Base-by-base conservation (phyloP, 1,140 invertebrate species). In the Neodiprion lecontei region DNA sequence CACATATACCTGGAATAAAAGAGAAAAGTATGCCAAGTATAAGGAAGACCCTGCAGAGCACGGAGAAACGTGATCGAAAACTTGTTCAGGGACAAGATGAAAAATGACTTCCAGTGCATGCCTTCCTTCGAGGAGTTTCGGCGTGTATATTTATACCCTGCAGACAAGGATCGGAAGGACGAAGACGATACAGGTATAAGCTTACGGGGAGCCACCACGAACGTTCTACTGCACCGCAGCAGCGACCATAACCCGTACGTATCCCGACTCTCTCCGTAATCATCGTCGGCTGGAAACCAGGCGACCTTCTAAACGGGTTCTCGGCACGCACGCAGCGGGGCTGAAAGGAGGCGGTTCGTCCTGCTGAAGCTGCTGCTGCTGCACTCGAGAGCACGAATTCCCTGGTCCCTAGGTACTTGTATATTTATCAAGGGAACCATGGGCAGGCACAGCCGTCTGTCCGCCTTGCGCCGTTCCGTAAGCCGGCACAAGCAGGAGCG, bases 281-380 rank as follows among this genome's bases (percentile, higher is more conserved):
- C 76, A 79, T 72, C 74, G 73, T 68, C 68, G 72, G 77, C 72
- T 77, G 48, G 53, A 75, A 72, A 74, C 76, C 78, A 74, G 77
- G 75, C 77, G 74, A 74, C 77, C 77, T 75, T 79, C 77, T 67
- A 79, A 79, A 79, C 77, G 74, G 76, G 74, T 79, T 79, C 75
- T 77, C 11, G 53, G 73, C 72, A 75, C 65, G 28, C 66, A 71
- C 67, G 49, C 65, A 23, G 72, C 65, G 48, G 72, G 74, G 74
- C 72, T 61, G 48, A 71, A 74, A 78, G 73, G 67, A 75, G 72
- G 10, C 28, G 28, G 28, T 40, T 40, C 28, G 28, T 40, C 28
- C 28, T 40, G 28, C 28, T 53, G 50, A 10, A n/a, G 10, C 50
- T 4, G 11, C 53, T 61, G 28, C 11, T 17, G 53, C 11, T 61